Base-by-base conservation (phyloP, 2,113 vertebrate species). In the Acrocephalus arundinaceus region DNA sequence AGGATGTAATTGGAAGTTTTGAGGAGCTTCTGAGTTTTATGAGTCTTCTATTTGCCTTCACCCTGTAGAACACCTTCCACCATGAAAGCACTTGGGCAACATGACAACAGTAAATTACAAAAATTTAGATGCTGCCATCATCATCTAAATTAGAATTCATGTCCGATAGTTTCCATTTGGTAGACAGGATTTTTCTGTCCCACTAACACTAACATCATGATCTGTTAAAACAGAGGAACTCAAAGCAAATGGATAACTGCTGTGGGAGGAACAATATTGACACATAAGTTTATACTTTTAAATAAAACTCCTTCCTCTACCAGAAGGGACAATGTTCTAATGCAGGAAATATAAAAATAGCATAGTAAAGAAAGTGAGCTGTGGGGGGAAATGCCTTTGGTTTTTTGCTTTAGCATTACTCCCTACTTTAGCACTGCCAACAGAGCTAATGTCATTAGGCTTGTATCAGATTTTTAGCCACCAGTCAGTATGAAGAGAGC, bases 321-420 rank as follows among this genome's bases (percentile, higher is more conserved):
- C 48, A 88, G 31, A 78, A 88, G 15, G 39, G 57, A 83, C 21
- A 92, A 85, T 54, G 41, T 81, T 92, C 41, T 93, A 49, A 92
- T 85, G 52, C 31, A 54, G 45, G 62, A 96, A 75, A 68, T 46
- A 92, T 78, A 61, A 77, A 94, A 87, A 54, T 39, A 81, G 4
- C 33, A 49, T 22, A 86, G 61, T 63, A 89, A 91, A 92, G 54
- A 89, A 90, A 85, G 86, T 45, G 49, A 90, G 18, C 8, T 81
- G 20, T 15, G 6, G 10, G 22, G 66, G 39, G 35, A 90, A 17
- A 31, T 2, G 0, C 15, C 19, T 90, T 77, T 86, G n/a, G 35
- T 75, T 88, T 88, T 89, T 65, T 70, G 37, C 63, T 82, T 65
- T 61, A 86, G 4, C 15, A 27, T 80, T 86, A 48, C 30, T 46